A percentile compares a stretch with the other conserved stretches of the same genome.
phyloP scores from a whole-genome alignment of 2,888 invertebrate species.

The Eutolmus rufibarbis region DNA sequence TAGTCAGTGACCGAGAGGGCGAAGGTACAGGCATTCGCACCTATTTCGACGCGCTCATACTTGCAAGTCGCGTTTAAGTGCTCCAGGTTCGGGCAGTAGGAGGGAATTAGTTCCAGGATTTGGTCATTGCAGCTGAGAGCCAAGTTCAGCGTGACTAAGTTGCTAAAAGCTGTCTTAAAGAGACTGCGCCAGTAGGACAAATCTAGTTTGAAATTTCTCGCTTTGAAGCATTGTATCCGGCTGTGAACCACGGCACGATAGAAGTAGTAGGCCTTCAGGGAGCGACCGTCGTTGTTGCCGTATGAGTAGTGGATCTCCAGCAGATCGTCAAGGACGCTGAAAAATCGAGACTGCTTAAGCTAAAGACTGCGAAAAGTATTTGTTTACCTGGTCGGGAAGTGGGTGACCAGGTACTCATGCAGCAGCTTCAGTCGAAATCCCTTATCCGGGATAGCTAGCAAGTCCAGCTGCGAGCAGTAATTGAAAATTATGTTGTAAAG shows the following conservation, averaged over 20 bases:
- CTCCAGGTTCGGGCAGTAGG: constrained; percentile 48
- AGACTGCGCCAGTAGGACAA: constrained; percentile 46
- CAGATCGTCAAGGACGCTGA: constrained; percentile 46
- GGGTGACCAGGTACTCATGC: constrained; percentile 38
- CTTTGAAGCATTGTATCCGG: constrained; percentile 42
- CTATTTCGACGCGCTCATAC: constrained; percentile 45
- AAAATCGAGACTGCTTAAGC: not conserved
- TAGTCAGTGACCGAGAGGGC: constrained; percentile 47
- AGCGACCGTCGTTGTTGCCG: constrained; percentile 10
- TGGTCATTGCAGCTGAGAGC: constrained; percentile 49
- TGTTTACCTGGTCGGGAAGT: constrained; percentile 41
- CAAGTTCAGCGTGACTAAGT: constrained; percentile 47
- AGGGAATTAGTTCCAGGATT: constrained; percentile 46
- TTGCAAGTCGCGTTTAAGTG: constrained; percentile 48
- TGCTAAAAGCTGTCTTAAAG: constrained; percentile 44
- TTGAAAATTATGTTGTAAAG: constrained; percentile 41
- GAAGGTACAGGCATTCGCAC: constrained; percentile 48
- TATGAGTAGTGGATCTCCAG: constrained; percentile 41
- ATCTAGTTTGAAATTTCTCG: constrained; percentile 44
- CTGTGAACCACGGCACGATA: constrained; percentile 41
- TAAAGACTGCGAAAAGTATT: not conserved
- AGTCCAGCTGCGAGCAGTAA: constrained; percentile 31
- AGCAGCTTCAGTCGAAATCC: constrained; percentile 2
- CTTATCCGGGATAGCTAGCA: not conserved
- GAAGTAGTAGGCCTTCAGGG: constrained; percentile 46